These are phyloP conservation scores for Drosophila novamexicana DNA, from an alignment of 1,140 invertebrate genomes.

Conservation along the genomic window DNA sequence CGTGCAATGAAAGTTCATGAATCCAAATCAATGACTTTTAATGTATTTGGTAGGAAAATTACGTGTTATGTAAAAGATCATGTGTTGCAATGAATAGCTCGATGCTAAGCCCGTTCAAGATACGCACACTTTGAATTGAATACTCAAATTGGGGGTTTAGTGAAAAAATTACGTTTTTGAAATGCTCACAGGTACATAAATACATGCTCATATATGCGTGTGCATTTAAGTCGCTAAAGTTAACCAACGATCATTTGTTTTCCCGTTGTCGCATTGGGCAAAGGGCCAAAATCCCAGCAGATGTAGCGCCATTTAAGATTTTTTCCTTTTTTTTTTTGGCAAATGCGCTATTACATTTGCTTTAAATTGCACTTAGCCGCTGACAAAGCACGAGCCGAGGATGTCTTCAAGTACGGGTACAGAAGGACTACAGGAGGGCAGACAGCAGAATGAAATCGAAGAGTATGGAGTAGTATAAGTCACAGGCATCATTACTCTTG, in stretches of 20 bases:
- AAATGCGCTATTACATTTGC: conserved; percentile 72
- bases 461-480: conserved; percentile 5
- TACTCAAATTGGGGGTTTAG: too few relatives aligned
- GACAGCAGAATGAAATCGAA: background rate
- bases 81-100: background rate
- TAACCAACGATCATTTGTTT: conserved; percentile 67
- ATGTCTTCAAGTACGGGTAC: background rate
- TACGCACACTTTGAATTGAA: too few relatives aligned
- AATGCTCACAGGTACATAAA: background rate
- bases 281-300: conserved; percentile 32
- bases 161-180: background rate
- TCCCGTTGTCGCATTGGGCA: conserved; percentile 37
- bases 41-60: conserved; percentile 1
- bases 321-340: conserved; percentile 43
- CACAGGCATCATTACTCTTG: conserved; percentile 74
- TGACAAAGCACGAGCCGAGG: conserved; percentile 61
- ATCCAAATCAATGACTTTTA: conserved; percentile 21
- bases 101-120: background rate
- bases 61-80: background rate
- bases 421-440: background rate
- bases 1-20: conserved; percentile 10
- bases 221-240: conserved; percentile 39
- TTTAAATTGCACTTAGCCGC: conserved; percentile 77
- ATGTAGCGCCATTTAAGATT: conserved; percentile 50
- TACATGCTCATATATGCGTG: background rate